phyloP scores from a whole-genome alignment of 2,888 invertebrate genomes.

The Unio delphinus region DNA sequence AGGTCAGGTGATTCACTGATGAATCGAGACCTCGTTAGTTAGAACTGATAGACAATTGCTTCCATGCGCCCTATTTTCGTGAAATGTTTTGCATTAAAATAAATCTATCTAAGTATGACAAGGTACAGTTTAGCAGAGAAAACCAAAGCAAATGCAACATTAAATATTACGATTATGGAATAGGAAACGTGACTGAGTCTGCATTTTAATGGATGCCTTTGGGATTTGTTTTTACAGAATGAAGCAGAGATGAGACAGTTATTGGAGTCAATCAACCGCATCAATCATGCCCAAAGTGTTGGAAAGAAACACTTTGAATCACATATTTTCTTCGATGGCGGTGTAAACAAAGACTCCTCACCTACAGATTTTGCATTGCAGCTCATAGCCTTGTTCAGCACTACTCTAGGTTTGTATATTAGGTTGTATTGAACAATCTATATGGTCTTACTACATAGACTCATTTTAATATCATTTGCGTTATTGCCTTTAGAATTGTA shows the following conservation, averaged over 20 bases:
- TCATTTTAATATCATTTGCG: too few species aligned
- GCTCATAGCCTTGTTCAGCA: constrained; percentile 50
- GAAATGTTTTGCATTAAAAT: too few species aligned
- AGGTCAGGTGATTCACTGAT: too few species aligned
- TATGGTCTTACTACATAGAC: too few species aligned
- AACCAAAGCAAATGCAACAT: too few species aligned
- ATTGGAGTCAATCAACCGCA: constrained; percentile 50
- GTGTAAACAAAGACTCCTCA: constrained; percentile 46
- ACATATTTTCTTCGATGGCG: constrained; percentile 65
- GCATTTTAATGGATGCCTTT: background rate
- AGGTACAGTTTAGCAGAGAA: too few species aligned
- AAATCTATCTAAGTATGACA: too few species aligned
- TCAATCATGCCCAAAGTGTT: constrained; percentile 53
- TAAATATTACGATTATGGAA: background rate
- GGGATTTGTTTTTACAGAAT: constrained; percentile 36
- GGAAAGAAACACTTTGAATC: constrained; percentile 58
- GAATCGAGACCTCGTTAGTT: too few species aligned
- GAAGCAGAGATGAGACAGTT: constrained; percentile 63
- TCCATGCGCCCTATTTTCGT: too few species aligned
- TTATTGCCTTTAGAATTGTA: too few species aligned
- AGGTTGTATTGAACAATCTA: too few species aligned
- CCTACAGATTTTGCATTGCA: constrained; percentile 57
- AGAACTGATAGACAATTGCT: too few species aligned
- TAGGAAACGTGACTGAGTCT: background rate
- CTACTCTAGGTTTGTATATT: constrained; percentile 44